Conservation (phyloP, 2,888 invertebrate genomes). For the Arenicola marina region DNA sequence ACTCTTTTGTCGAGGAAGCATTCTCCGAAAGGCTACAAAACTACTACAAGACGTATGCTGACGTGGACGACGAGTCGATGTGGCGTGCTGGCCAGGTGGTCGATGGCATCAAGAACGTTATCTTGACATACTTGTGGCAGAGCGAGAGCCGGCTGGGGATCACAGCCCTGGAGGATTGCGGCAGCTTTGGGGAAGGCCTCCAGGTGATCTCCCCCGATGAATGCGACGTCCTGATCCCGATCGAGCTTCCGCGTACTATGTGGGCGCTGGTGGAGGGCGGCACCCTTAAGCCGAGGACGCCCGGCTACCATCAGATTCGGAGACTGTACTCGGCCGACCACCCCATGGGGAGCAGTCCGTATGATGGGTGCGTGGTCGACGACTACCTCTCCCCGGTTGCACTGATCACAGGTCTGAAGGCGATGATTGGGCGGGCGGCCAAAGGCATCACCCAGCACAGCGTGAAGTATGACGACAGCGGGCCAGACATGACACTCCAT, state of each 20-base stretch:
- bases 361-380: constrained; percentile 17
- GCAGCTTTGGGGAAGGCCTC: constrained; percentile 16
- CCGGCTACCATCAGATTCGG: background rate
- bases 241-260: background rate
- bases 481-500: too few species aligned
- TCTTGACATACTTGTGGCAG: background rate
- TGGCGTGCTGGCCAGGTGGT: background rate
- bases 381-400: constrained; percentile 15
- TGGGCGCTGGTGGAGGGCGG: background rate
- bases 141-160: background rate
- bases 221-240: constrained; percentile 14
- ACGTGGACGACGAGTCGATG: background rate
- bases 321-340: background rate
- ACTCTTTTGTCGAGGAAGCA: too few species aligned
- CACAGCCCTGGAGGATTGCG: constrained; percentile 2
- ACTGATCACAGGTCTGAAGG: background rate
- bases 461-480: background rate
- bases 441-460: background rate
- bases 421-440: background rate
- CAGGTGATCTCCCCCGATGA: constrained; percentile 20
- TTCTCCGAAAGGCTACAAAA: too few species aligned
- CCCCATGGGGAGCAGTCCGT: background rate
- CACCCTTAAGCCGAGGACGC: background rate
- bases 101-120: background rate
- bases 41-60: background rate